Evolutionary conservation across 2,888 invertebrate species (phyloP), one percentile per base, ranked within the genome.

Genomic region (Magallana nippona): DNA sequence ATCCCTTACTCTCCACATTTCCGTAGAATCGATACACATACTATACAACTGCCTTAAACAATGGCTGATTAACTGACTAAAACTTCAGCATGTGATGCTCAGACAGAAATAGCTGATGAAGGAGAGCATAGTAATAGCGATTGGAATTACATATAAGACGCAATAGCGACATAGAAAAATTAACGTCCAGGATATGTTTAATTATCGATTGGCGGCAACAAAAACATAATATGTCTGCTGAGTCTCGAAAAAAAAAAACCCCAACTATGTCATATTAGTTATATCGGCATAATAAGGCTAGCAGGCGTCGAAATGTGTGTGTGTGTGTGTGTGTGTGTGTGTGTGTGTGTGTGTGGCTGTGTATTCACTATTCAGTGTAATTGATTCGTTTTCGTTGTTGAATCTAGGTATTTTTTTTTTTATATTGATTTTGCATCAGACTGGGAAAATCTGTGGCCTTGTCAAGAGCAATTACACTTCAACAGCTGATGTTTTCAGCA

Each of bases 401-500:
- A 44, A 44, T 44, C 8, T 44, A 44, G 44, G 44, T 44, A 8
- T 3, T 1, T 44, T 44, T 1, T 44, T 44, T 44, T 44, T 71
- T 71, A 27, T 71, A 71, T 71, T 71, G 71, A 71, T 71, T 71
- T 27, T 15, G 27, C 71, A 27, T 15, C 71, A 71, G 71, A 22
- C 19, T 27, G 22, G 71, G 22, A 71, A 19, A 8, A 13, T 22
- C 27, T 13, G 71, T 22, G 71, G 27, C 71, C 32, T 27, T 13
- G 71, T 71, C 32, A 32, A 27, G 19, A 44, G 44, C 44, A 44
- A 44, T 44, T 44, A 44, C 44, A 44, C 44, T 44, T 44, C 8
- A 44, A 44, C 44, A 44, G 44, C 44, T 44, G 44, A 44, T 44
- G 44, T 44, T 44, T 44, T 44, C 44, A 44, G 44, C 44, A 44